These are phyloP conservation scores for Trachelus tabidus DNA, from an alignment of 2,888 invertebrate species.

Conservation along the genomic window DNA sequence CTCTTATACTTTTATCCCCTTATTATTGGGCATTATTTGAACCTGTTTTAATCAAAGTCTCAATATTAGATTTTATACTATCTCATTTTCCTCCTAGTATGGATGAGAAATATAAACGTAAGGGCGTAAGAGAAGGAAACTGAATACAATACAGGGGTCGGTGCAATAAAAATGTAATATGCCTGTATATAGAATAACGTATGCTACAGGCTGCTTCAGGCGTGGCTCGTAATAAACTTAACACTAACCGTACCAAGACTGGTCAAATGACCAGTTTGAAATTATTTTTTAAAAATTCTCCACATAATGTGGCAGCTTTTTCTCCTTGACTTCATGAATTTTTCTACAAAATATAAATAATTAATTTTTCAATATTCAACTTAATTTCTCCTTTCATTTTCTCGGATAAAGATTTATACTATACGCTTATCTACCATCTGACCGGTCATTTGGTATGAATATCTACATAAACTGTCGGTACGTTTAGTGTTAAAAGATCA, in stretches of 20 bases:
- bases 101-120: neutral
- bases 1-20: neutral
- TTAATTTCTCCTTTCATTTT: too few relatives aligned
- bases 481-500: neutral
- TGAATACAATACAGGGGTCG: neutral
- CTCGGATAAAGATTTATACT: too few relatives aligned
- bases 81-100: neutral
- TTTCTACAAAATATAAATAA: too few relatives aligned
- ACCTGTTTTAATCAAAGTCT: neutral
- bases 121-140: neutral
- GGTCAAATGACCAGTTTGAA: too few relatives aligned
- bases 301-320: too few relatives aligned
- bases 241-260: too few relatives aligned
- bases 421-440: too few relatives aligned
- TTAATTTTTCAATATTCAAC: too few relatives aligned
- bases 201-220: neutral
- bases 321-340: too few relatives aligned
- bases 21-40: neutral
- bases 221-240: neutral
- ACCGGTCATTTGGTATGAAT: too few relatives aligned
- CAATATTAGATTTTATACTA: neutral
- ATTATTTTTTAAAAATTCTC: too few relatives aligned
- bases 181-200: neutral
- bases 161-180: neutral
- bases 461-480: too few relatives aligned